Percentiles rank a stretch among this genome's conserved stretches.
Conservation (phyloP, 2,888 invertebrate species). For the Oscheius sp. region DNA sequence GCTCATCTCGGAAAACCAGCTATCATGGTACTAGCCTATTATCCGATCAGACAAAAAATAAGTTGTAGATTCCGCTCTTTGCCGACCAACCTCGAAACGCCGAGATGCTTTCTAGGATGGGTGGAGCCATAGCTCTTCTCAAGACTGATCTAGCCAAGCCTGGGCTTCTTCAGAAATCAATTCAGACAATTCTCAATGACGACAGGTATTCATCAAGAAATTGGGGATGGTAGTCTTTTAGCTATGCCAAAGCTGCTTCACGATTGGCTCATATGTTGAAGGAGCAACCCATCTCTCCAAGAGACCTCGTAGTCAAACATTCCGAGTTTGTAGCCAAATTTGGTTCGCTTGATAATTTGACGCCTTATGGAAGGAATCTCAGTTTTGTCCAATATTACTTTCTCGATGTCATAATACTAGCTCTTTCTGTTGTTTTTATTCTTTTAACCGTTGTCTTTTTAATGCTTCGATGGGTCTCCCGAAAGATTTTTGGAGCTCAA, state of each 20-base stretch:
- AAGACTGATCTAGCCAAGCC: slow-evolving; percentile 32
- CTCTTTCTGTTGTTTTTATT: not conserved
- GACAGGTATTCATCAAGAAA: not conserved
- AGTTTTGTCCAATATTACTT: slow-evolving; percentile 34
- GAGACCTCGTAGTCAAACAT: slow-evolving; percentile 10
- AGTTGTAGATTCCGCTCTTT: slow-evolving; percentile 37
- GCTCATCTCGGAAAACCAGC: slow-evolving; percentile 31
- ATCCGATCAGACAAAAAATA: not conserved
- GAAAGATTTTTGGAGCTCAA: not conserved
- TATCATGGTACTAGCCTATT: slow-evolving; percentile 1
- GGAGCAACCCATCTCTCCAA: slow-evolving; percentile 8
- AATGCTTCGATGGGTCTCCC: not conserved
- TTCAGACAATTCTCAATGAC: slow-evolving; percentile 9
- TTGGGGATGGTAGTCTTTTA: not conserved
- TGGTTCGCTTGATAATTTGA: slow-evolving; percentile 20
- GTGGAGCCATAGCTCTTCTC: slow-evolving; percentile 30
- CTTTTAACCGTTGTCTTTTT: not conserved
- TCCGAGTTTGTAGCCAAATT: slow-evolving; percentile 15
- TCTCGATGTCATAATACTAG: slow-evolving; percentile 27
- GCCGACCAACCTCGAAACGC: slow-evolving; percentile 43
- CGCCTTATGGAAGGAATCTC: slow-evolving; percentile 37
- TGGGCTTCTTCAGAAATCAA: slow-evolving; percentile 15
- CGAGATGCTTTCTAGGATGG: slow-evolving; percentile 37
- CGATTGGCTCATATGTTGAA: slow-evolving; percentile 13
- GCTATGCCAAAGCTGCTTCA: not conserved